Base-by-base conservation (phyloP, 2,797 vertebrate species). In the Eulemur coronatus region DNA sequence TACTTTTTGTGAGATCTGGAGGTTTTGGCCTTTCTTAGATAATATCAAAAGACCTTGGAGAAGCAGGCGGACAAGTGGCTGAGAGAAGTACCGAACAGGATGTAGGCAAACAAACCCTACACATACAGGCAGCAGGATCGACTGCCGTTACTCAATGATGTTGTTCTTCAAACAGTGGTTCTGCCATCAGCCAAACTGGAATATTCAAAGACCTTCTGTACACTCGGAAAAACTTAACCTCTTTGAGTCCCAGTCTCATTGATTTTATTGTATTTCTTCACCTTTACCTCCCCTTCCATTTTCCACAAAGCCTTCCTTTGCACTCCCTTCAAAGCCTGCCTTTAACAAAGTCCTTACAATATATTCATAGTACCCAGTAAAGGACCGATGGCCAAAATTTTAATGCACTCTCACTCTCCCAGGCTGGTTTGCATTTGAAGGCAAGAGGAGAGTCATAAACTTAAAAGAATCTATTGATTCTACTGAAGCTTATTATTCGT, bases 271-370 rank as follows among this genome's bases (percentile, higher is more conserved):
- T 57, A 35, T 59, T 10, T 79, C 26, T 89, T 90, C 76, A 41
- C 76, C 35, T 84, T 85, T 26, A 52, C 59, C 26, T 90, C 89
- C 65, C 73, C 85, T 88, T 87, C 55, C 59, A 81, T 92, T 95
- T 92, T 35, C 79, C 55, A 41, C 38, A 43, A 89, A 95, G 38
- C 0, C 12, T 81, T 91, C 18, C 18, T 94, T 96, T 86, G 38
- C 7, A 30, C 43, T 80, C 7, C 24, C 50, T 84, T 94, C 48
- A 80, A 96, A 92, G 50, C 26, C 33, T 84, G 35, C 15, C 35
- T 84, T 82, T 82, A 30, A 70, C 38, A 69, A 69, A 22, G 20
- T 79, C 63, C 94, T 94, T 80, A 76, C 70, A 87, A 79, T 88
- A 10, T 50, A 78, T 80, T 89, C 35, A 20, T 48, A 46, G 69